Conservation (phyloP, 2,888 invertebrate species). For the Troglohyphantes excavatus region DNA sequence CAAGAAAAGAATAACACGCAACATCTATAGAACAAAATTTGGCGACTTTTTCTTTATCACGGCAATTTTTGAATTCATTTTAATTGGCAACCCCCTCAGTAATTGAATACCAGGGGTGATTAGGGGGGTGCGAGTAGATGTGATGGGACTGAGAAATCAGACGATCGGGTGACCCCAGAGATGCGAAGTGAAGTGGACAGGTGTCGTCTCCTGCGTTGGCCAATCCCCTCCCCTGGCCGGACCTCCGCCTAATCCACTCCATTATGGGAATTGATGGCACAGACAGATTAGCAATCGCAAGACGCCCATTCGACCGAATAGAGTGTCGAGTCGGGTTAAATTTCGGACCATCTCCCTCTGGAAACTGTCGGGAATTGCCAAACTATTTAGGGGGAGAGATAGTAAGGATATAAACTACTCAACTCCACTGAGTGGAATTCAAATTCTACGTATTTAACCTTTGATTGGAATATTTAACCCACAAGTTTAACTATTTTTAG, state of each 20-base stretch:
- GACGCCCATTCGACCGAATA: background rate
- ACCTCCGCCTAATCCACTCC: background rate
- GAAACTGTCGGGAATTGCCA: too few relatives aligned
- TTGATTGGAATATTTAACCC: too few relatives aligned
- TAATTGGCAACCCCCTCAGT: conserved; percentile 63
- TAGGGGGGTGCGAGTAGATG: conserved; percentile 55
- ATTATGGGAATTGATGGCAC: background rate
- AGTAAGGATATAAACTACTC: too few relatives aligned
- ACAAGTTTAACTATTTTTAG: too few relatives aligned
- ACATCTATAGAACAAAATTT: too few relatives aligned
- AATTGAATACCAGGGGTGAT: conserved; percentile 73
- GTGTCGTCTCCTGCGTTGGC: conserved; percentile 24
- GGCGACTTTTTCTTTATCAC: conserved; percentile 10
- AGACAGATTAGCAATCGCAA: background rate
- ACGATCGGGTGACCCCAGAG: background rate
- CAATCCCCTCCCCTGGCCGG: background rate
- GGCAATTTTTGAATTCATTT: conserved; percentile 44
- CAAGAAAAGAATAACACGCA: too few relatives aligned
- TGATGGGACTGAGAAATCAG: conserved; percentile 59
- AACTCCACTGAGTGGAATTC: too few relatives aligned
- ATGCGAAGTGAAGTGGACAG: conserved; percentile 34
- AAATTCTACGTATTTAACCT: too few relatives aligned
- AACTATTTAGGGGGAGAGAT: too few relatives aligned
- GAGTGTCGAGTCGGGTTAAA: background rate
- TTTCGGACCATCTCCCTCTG: too few relatives aligned